These are phyloP conservation scores for Thaleichthys pacificus DNA, from an alignment of 2,797 vertebrate species.

Conservation along the genomic window DNA sequence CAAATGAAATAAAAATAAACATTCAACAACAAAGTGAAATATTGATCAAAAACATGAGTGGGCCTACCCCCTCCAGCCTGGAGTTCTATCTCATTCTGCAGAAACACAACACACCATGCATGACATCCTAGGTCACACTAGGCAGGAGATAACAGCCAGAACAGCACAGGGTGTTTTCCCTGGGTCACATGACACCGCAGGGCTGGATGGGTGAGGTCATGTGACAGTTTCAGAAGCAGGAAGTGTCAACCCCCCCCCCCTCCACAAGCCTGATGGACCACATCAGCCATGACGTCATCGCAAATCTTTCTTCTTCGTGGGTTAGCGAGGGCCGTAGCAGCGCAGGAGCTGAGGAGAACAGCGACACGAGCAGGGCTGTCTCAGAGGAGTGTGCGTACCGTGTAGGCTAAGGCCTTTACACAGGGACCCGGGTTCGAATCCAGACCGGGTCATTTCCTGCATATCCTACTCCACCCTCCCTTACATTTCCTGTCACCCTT, in stretches of 20 bases:
- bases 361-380: too few species aligned
- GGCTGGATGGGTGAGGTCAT: constrained; percentile 28
- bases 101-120: constrained; percentile 46
- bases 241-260: neutral
- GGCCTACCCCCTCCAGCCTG: constrained; percentile 55
- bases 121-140: constrained; percentile 14
- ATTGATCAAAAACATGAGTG: constrained; percentile 47
- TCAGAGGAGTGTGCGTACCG: too few species aligned
- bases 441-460: too few species aligned
- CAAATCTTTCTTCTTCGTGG: too few species aligned
- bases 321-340: too few species aligned
- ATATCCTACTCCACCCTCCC: too few species aligned
- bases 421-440: too few species aligned
- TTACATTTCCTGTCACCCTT: too few species aligned
- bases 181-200: constrained; percentile 26
- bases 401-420: too few species aligned
- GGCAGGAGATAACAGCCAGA: neutral
- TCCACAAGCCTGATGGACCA: neutral
- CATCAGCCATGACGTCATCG: neutral
- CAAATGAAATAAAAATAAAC: constrained; percentile 45
- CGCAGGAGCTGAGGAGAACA: too few species aligned
- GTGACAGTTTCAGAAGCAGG: neutral
- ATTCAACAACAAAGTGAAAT: constrained; percentile 55
- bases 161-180: neutral
- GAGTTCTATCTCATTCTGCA: constrained; percentile 36